A percentile compares a stretch with the other conserved stretches of the same genome.
Evolutionary conservation across 2,888 invertebrate species (phyloP).

Genomic region (Gryllus longicercus): DNA sequence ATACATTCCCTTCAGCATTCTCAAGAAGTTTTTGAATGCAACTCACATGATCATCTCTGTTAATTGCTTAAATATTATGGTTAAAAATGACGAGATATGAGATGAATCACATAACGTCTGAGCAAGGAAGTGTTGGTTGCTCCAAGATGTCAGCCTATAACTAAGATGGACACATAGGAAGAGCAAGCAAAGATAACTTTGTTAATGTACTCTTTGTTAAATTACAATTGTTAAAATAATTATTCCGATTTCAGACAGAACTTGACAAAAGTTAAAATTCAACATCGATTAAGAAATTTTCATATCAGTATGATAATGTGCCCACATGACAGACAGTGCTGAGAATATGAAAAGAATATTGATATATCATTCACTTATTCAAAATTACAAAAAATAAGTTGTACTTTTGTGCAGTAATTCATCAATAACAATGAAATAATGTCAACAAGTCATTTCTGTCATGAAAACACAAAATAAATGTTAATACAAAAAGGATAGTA

Average conservation of each 20-base stretch:
- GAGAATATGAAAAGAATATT: too few species aligned
- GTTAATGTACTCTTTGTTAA: not conserved
- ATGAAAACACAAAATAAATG: too few species aligned
- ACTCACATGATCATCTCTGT: not conserved
- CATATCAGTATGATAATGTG: too few species aligned
- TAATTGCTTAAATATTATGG: slow-evolving; percentile 25
- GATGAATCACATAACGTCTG: slow-evolving; percentile 24
- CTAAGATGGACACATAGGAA: slow-evolving; percentile 23
- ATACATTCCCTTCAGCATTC: slow-evolving; percentile 9
- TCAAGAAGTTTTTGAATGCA: not conserved
- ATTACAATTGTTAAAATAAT: not conserved
- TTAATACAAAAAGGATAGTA: too few species aligned
- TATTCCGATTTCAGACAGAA: not conserved
- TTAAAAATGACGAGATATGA: slow-evolving; percentile 26
- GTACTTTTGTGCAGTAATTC: too few species aligned
- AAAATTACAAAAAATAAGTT: too few species aligned
- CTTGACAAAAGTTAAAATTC: not conserved
- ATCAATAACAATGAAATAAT: too few species aligned
- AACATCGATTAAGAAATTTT: not conserved
- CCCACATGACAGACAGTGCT: too few species aligned
- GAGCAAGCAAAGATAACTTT: not conserved
- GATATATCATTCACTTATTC: too few species aligned
- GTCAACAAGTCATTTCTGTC: too few species aligned
- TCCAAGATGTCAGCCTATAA: slow-evolving; percentile 31
- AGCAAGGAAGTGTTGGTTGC: slow-evolving; percentile 22